Evolutionary conservation across 2,113 vertebrate genomes (phyloP), one percentile per base, ranked within the genome.

Genomic region (Jacana jacana): DNA sequence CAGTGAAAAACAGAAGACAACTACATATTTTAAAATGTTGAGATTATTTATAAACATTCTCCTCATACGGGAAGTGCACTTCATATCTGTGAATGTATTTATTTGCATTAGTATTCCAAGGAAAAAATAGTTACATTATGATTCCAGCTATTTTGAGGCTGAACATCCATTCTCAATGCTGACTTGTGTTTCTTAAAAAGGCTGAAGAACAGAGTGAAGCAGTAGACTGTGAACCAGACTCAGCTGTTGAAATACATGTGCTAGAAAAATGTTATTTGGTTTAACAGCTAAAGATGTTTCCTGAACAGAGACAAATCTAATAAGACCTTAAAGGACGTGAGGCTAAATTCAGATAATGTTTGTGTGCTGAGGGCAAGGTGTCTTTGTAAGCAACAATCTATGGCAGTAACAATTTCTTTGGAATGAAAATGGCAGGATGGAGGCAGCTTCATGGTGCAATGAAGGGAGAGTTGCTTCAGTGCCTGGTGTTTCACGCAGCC

Each of bases 261-360:
- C 46, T 88, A 60, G 46, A 27, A 86, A 96, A 87, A 94, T 18
- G 14, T 77, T 90, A 90, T 64, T 85, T 44, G 33, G 30, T 85
- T 91, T 82, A 94, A 55, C 88, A 93, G 37, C 60, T 89, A 66
- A 93, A 96, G 85, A 91, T 81, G 60, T 70, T 96, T 91, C 33
- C 37, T 83, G 94, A 66, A 39, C 17, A 91, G 71, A 82, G 65
- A 58, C 58, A 75, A 71, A 93, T 90, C 55, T 80, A 95, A 60
- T 78, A 77, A 89, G 79, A 78, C 69, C 81, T 94, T 86, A 78
- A 91, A 88, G 80, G 72, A 86, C 58, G 40, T 24, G 68, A 95
- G 39, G 63, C 82, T 86, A 65, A 90, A 94, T 93, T 95, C 82
- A 71, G 52, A 64, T 91, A 83, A 91, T 71, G 44, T 57, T 84